These are phyloP conservation scores for Bubalus kerabau DNA, from an alignment of 2,113 vertebrate species.

Conservation along the genomic window DNA sequence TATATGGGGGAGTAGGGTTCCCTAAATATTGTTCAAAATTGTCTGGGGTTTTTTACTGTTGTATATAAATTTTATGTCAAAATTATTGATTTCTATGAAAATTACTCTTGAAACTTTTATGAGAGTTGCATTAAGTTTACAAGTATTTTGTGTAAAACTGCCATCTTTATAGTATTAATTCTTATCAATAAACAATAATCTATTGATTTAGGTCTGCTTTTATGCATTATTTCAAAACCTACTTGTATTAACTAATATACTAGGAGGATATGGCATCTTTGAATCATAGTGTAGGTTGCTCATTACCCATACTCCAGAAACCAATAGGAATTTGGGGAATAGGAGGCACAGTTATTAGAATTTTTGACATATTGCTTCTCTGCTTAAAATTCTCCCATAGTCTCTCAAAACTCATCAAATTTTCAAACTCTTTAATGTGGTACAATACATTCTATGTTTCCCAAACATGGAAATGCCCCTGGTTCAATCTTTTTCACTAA, in stretches of 20 bases:
- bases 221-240: not conserved
- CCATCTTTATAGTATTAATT: not conserved
- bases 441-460: not conserved
- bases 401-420: not conserved
- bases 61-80: not conserved
- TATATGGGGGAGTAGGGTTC: not conserved
- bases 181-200: not conserved
- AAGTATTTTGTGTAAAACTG: not conserved
- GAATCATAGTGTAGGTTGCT: not conserved
- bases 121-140: not conserved
- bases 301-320: not conserved
- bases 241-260: not conserved
- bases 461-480: not conserved
- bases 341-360: not conserved
- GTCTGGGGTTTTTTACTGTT: not conserved
- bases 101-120: not conserved
- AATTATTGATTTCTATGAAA: not conserved
- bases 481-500: not conserved
- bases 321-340: too few relatives aligned
- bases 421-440: not conserved
- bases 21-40: not conserved
- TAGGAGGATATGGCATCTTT: not conserved
- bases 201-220: not conserved
- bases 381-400: not conserved
- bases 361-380: not conserved